These are phyloP conservation scores for Rhizomys pruinosus DNA, from an alignment of 2,113 vertebrate genomes.

Conservation along the genomic window DNA sequence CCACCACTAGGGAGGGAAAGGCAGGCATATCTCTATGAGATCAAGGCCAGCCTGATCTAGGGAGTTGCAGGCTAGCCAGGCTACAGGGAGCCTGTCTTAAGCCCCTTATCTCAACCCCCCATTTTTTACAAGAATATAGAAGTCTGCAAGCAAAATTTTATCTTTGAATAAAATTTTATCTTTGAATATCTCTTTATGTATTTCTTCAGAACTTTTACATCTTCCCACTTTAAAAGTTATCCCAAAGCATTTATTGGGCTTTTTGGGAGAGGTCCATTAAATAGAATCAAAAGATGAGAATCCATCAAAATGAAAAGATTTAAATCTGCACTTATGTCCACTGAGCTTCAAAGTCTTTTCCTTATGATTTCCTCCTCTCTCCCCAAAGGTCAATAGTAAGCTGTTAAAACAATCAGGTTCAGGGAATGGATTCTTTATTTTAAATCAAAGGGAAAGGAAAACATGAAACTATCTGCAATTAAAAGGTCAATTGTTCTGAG, in stretches of 20 bases:
- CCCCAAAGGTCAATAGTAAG: conserved; percentile 64
- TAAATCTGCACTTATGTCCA: conserved; percentile 30
- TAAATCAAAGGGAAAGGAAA: conserved; percentile 62
- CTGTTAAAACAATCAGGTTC: conserved; percentile 67
- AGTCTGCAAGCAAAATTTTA: neutral
- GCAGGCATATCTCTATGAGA: too few species aligned
- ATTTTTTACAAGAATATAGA: neutral
- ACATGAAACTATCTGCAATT: conserved; percentile 37
- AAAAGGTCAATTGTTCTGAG: conserved; percentile 43
- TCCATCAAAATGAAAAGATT: conserved; percentile 47
- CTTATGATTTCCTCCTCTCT: conserved; percentile 52
- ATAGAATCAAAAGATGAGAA: conserved; percentile 44
- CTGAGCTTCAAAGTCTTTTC: conserved; percentile 55
- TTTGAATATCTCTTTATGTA: neutral
- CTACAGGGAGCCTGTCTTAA: too few species aligned
- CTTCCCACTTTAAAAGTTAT: conserved; percentile 37
- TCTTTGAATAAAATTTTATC: neutral
- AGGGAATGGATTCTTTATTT: conserved; percentile 46
- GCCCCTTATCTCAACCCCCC: too few species aligned
- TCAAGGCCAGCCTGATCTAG: too few species aligned
- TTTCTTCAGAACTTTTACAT: conserved; percentile 30
- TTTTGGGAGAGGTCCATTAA: conserved; percentile 14
- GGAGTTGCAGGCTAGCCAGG: too few species aligned
- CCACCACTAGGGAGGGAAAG: too few species aligned
- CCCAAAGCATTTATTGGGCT: conserved; percentile 25